Conservation (phyloP, 1,140 invertebrate genomes). For the Drosophila paulistorum region DNA sequence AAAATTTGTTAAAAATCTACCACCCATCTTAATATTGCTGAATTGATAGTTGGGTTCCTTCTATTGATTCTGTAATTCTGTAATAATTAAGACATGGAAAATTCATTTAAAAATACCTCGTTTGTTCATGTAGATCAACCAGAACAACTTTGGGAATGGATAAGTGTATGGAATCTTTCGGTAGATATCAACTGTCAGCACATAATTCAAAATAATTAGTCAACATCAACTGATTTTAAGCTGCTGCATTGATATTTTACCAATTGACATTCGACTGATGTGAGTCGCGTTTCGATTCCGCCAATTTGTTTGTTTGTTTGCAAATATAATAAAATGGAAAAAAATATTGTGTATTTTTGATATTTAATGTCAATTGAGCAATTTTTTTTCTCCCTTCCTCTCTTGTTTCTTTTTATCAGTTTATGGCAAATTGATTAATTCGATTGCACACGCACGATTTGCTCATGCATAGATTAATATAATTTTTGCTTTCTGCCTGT, state of each 20-base stretch:
- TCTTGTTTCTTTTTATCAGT: conserved; percentile 14
- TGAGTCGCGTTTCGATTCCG: conserved; percentile 24
- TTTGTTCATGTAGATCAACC: too few relatives aligned
- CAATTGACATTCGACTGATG: not conserved
- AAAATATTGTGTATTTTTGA: conserved; percentile 31
- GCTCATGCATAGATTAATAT: conserved; percentile 47
- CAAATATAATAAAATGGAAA: conserved; percentile 8
- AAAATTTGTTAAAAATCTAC: too few relatives aligned
- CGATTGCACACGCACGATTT: conserved; percentile 34
- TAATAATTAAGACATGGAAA: too few relatives aligned
- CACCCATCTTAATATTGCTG: too few relatives aligned
- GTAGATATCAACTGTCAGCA: conserved; percentile 7
- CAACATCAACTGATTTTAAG: conserved; percentile 24
- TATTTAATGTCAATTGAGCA: conserved; percentile 19
- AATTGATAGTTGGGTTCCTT: too few relatives aligned
- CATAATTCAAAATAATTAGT: conserved; percentile 30
- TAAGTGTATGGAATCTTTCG: too few relatives aligned
- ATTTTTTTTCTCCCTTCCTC: not conserved
- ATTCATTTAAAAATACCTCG: too few relatives aligned
- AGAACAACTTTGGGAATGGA: too few relatives aligned
- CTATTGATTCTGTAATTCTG: too few relatives aligned
- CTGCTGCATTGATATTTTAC: conserved; percentile 28
- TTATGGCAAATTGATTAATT: conserved; percentile 46
- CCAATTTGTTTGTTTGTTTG: conserved; percentile 18
- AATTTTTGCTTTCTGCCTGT: conserved; percentile 22